Base-by-base conservation (phyloP, 1,140 invertebrate species). In the Oryctes rhinoceros region DNA sequence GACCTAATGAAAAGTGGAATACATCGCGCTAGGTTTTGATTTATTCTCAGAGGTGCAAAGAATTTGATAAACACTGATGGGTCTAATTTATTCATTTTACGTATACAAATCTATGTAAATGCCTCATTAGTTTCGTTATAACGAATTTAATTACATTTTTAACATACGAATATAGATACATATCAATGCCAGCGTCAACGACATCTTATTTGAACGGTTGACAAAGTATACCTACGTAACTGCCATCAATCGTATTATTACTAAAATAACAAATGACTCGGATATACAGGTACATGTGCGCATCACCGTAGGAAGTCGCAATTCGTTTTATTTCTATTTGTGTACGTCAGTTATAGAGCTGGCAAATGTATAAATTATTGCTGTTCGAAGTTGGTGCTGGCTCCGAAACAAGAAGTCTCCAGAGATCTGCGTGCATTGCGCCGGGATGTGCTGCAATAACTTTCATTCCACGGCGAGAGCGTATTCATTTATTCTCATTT, bases 401-500 rank as follows among this genome's bases (percentile, higher is more conserved):
- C 15, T 59, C 53, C 13, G 53, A 59, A 59, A 59, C 53, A 59
- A 59, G 53, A 59, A 59, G 53, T 15, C 53, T 59, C 53, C 53
- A 59, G 53, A 59, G 53, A 59, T 59, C 53, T 5, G 53, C 53
- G 53, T 59, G 53, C 53, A 59, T 10, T 59, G 53, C 53, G 53
- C 53, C n/a, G 18, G 53, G 53, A 15, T 59, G 15, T 59, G 53
- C 53, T 59, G 53, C 53, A 59, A 59, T 59, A 59, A 59, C 53
- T 59, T 59, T 59, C 18, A 18, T 59, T 59, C 15, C 53, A 59
- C 53, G 15, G 53, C 18, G 15, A 59, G 53, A 59, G 18, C 15
- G 15, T 59, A 59, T 59, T 59, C 53, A 59, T 59, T 59, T 59
- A 59, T 59, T 59, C 53, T 59, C 53, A 59, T 59, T 59, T 59